phyloP scores from a whole-genome alignment of 2,797 vertebrate genomes.

The Enteromius unitaeniatus region DNA sequence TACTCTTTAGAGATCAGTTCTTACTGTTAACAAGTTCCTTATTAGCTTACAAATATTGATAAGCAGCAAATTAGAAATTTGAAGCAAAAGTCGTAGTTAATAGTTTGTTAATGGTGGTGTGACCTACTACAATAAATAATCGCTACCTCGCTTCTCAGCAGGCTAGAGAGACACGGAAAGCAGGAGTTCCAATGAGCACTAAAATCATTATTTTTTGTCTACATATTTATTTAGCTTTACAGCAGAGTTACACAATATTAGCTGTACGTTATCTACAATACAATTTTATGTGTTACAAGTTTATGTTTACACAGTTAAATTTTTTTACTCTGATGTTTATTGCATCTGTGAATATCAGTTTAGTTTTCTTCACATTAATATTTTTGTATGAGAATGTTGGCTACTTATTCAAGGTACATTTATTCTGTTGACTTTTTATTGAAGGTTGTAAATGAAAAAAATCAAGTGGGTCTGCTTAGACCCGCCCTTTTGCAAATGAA shows the following conservation, averaged over 20 bases:
- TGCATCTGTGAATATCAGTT: background rate
- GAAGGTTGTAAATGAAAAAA: background rate
- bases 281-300: background rate
- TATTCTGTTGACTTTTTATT: conserved; percentile 17
- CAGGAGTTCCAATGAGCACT: too few relatives aligned
- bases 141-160: too few relatives aligned
- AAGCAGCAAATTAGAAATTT: too few relatives aligned
- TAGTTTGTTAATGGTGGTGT: too few relatives aligned
- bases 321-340: background rate
- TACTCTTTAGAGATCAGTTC: too few relatives aligned
- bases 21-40: too few relatives aligned
- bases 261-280: background rate
- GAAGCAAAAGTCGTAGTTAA: too few relatives aligned
- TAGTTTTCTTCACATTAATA: conserved; percentile 12
- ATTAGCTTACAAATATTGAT: too few relatives aligned
- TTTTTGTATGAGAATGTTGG: conserved; percentile 2
- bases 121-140: too few relatives aligned
- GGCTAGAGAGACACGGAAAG: too few relatives aligned
- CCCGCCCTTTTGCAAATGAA: conserved; percentile 57
- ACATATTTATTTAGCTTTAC: background rate
- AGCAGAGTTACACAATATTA: background rate
- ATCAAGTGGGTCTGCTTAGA: background rate
- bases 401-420: background rate
- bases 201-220: background rate
- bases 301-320: background rate